A percentile compares a stretch with the other conserved stretches of the same genome.
Evolutionary conservation across 2,797 vertebrate species (phyloP).

Genomic region (Anguilla megastoma): DNA sequence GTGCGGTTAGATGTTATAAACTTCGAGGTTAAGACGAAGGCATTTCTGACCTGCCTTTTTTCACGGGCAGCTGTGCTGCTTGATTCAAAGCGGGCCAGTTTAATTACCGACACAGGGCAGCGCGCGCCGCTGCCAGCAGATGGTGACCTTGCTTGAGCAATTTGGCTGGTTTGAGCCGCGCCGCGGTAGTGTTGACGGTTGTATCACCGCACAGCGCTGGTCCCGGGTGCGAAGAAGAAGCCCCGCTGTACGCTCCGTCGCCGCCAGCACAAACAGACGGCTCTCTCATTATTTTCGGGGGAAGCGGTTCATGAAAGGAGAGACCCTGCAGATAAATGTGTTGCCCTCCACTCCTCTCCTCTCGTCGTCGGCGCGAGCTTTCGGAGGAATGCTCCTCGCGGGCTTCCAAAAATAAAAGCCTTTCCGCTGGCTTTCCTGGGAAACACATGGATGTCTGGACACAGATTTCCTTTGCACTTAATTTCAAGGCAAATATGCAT

Average conservation of each 20-base stretch:
- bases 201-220: slow-evolving; percentile 34
- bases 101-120: background rate
- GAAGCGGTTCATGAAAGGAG: slow-evolving; percentile 49
- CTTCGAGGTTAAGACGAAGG: background rate
- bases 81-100: background rate
- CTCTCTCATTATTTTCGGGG: slow-evolving; percentile 46
- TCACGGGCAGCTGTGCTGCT: background rate
- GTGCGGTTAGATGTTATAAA: background rate
- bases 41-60: background rate
- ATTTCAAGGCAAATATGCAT: slow-evolving; percentile 47
- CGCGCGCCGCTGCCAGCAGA: slow-evolving; percentile 40
- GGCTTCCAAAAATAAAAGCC: slow-evolving; percentile 51
- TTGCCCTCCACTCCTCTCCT: slow-evolving; percentile 52
- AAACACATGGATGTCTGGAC: slow-evolving; percentile 45
- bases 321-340: slow-evolving; percentile 51
- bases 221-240: slow-evolving; percentile 39
- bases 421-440: slow-evolving; percentile 45
- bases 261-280: slow-evolving; percentile 52
- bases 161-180: slow-evolving; percentile 8
- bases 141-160: slow-evolving; percentile 40
- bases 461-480: slow-evolving; percentile 47
- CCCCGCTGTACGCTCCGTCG: slow-evolving; percentile 38
- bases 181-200: slow-evolving; percentile 28
- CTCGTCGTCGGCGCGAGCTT: slow-evolving; percentile 39
- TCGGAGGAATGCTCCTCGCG: slow-evolving; percentile 40